Evolutionary conservation across 2,888 invertebrate genomes (phyloP).

Genomic region (Tiphia femorata): DNA sequence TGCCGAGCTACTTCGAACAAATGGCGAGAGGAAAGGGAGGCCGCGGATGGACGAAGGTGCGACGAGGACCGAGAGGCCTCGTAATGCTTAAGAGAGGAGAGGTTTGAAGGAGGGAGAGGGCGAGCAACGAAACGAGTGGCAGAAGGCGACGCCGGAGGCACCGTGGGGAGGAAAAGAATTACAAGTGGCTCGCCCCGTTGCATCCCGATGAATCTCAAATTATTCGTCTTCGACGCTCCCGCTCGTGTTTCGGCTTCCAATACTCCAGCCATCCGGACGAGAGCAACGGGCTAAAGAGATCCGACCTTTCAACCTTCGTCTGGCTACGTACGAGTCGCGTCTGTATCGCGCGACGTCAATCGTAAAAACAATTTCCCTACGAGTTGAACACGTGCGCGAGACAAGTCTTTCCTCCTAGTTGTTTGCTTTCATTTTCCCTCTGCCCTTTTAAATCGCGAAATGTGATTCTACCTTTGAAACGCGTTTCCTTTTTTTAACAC

Average conservation of each 20-base stretch:
- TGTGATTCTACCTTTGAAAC: too few relatives aligned
- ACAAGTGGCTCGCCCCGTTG: slow-evolving; percentile 63
- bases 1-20: slow-evolving; percentile 54
- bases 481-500: not conserved
- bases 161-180: slow-evolving; percentile 64
- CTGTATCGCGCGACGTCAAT: slow-evolving; percentile 22
- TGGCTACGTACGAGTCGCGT: not conserved
- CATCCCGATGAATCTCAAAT: slow-evolving; percentile 66
- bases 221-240: slow-evolving; percentile 52
- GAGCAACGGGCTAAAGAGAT: too few relatives aligned
- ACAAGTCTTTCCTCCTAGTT: slow-evolving; percentile 7
- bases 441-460: too few relatives aligned
- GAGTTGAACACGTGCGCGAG: slow-evolving; percentile 4
- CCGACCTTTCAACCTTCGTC: not conserved
- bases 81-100: too few relatives aligned
- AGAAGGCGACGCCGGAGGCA: slow-evolving; percentile 31
- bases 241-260: slow-evolving; percentile 22
- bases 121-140: slow-evolving; percentile 3
- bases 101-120: not conserved
- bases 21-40: slow-evolving; percentile 43
- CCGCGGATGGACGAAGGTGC: not conserved
- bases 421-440: not conserved
- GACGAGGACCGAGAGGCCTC: not conserved
- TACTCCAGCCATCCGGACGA: too few relatives aligned
- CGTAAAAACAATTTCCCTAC: slow-evolving; percentile 29